phyloP scores from a whole-genome alignment of 2,888 invertebrate genomes.

The Nasonovia ribisnigri region DNA sequence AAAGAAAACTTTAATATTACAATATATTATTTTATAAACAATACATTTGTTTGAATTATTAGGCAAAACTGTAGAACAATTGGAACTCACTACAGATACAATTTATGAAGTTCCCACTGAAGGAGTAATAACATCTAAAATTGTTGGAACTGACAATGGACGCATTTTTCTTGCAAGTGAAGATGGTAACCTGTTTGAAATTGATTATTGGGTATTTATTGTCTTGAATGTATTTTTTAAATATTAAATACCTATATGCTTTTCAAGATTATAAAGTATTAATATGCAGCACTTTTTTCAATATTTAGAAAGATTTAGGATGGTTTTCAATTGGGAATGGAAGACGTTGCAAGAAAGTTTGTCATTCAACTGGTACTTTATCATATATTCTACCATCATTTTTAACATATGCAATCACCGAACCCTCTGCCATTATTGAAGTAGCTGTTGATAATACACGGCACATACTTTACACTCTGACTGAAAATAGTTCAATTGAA shows the following conservation, averaged over 20 bases:
- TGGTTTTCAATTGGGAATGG: conserved; percentile 81
- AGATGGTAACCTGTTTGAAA: conserved; percentile 95
- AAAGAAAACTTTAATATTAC: not conserved
- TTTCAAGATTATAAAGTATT: conserved; percentile 26
- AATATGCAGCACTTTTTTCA: conserved; percentile 30
- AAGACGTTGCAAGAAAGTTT: conserved; percentile 93
- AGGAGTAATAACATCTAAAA: conserved; percentile 85
- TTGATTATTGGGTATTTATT: conserved; percentile 84
- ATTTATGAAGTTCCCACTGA: conserved; percentile 93
- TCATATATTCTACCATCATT: conserved; percentile 92
- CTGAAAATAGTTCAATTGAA: conserved; percentile 89
- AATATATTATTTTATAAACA: conserved; percentile 70
- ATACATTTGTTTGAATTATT: conserved; percentile 66
- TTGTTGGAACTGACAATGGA: conserved; percentile 86
- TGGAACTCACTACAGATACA: conserved; percentile 85
- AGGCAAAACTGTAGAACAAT: conserved; percentile 55
- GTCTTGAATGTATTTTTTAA: not conserved
- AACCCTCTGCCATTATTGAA: conserved; percentile 90
- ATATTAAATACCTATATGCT: not conserved
- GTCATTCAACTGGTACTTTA: conserved; percentile 89
- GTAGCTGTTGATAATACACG: conserved; percentile 90
- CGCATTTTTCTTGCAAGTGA: conserved; percentile 95
- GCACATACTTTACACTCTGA: conserved; percentile 89
- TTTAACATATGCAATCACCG: conserved; percentile 85
- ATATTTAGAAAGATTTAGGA: conserved; percentile 80